phyloP scores from a whole-genome alignment of 2,797 vertebrate species.

The Cygnus olor region DNA sequence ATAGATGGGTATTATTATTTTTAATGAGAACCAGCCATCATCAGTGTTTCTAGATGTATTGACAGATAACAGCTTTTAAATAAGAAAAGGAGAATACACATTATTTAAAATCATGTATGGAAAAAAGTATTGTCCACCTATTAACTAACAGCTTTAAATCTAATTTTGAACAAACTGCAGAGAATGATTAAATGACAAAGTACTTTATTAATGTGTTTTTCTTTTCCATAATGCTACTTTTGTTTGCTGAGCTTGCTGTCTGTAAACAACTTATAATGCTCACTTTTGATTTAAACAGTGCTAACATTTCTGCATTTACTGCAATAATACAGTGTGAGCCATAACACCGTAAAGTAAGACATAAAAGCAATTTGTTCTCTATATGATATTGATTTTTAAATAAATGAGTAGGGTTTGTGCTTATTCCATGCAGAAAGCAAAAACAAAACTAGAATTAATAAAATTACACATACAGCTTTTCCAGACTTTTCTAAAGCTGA shows the following conservation, averaged over 20 bases:
- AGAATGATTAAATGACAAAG: constrained; percentile 33
- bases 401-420: constrained; percentile 55
- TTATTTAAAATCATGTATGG: neutral
- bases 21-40: neutral
- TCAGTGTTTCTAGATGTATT: neutral
- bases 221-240: neutral
- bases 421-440: constrained; percentile 4
- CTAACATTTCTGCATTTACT: constrained; percentile 63
- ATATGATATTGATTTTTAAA: constrained; percentile 71
- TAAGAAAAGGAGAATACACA: neutral
- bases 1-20: neutral
- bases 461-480: neutral
- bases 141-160: neutral
- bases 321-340: constrained; percentile 36
- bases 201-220: constrained; percentile 16
- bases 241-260: constrained; percentile 25
- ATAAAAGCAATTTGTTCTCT: constrained; percentile 63
- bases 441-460: constrained; percentile 36
- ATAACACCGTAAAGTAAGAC: constrained; percentile 39
- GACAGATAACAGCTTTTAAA: neutral
- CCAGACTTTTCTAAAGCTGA: neutral
- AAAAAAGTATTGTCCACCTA: neutral
- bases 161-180: constrained; percentile 33
- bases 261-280: constrained; percentile 6
- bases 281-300: constrained; percentile 56